Percentiles rank a stretch among this genome's conserved stretches.
These are phyloP conservation scores for Oconnorella tubifera DNA, from an alignment of 2,888 invertebrate genomes.

Conservation along the genomic window DNA sequence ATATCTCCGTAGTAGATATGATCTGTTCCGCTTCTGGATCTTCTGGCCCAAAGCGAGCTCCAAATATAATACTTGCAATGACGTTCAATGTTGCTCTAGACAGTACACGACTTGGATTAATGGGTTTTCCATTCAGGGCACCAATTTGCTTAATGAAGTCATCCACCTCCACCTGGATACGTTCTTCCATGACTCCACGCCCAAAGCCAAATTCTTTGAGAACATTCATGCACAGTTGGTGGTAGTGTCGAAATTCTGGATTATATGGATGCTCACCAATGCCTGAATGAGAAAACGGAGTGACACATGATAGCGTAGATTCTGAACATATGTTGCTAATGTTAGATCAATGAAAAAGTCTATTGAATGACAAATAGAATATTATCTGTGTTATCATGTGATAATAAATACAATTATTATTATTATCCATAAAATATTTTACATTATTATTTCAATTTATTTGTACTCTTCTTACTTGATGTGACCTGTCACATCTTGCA, in stretches of 20 bases:
- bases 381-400: no score
- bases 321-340: no score
- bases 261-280: neutral
- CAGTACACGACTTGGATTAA: constrained; percentile 2
- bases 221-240: constrained; percentile 3
- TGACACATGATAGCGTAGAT: no score
- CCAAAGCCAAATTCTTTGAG: constrained; percentile 18
- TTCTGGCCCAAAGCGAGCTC: neutral
- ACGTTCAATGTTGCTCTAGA: neutral
- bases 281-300: neutral
- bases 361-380: no score
- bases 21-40: neutral
- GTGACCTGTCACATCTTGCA: no score
- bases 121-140: neutral
- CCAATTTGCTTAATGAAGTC: neutral
- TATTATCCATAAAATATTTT: no score
- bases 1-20: neutral
- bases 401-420: no score
- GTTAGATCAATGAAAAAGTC: no score
- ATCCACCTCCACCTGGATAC: constrained; percentile 14
- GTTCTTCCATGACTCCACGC: constrained; percentile 5
- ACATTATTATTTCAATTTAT: no score
- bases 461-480: no score
- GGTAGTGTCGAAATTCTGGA: constrained; percentile 4
- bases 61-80: constrained; percentile 12